Conservation (phyloP, 2,113 vertebrate species). For the Psettodes erumei region DNA sequence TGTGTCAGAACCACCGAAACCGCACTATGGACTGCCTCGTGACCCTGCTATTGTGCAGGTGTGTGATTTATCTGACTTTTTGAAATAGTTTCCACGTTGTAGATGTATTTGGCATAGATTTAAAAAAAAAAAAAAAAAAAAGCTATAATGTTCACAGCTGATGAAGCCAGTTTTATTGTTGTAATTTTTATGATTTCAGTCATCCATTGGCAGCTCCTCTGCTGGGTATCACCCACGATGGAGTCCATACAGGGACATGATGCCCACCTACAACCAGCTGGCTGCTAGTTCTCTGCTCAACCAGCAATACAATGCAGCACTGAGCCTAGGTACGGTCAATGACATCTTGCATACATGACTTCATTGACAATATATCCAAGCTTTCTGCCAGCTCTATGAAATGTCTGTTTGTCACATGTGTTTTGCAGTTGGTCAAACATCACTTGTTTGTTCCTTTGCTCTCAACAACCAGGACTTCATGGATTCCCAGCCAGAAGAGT, state of each 20-base stretch:
- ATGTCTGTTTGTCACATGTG: background rate
- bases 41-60: conserved; percentile 99
- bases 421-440: background rate
- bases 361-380: background rate
- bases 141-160: background rate
- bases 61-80: background rate
- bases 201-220: conserved; percentile 89
- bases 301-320: conserved; percentile 93
- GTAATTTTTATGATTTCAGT: conserved; percentile 80
- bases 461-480: conserved; percentile 58
- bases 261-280: conserved; percentile 93
- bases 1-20: conserved; percentile 94
- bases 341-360: background rate
- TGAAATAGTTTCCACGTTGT: background rate
- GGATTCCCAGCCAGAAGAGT: conserved; percentile 84
- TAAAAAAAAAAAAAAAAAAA: too few relatives aligned
- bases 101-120: background rate
- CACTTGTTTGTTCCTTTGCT: background rate
- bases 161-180: background rate
- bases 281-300: conserved; percentile 92
- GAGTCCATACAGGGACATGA: conserved; percentile 90
- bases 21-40: conserved; percentile 91
- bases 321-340: conserved; percentile 87
- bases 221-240: conserved; percentile 90
- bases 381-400: background rate